Percentiles rank a stretch among this genome's conserved stretches.
phyloP scores from a whole-genome alignment of 2,888 invertebrate species.

The Nycteola revayana region DNA sequence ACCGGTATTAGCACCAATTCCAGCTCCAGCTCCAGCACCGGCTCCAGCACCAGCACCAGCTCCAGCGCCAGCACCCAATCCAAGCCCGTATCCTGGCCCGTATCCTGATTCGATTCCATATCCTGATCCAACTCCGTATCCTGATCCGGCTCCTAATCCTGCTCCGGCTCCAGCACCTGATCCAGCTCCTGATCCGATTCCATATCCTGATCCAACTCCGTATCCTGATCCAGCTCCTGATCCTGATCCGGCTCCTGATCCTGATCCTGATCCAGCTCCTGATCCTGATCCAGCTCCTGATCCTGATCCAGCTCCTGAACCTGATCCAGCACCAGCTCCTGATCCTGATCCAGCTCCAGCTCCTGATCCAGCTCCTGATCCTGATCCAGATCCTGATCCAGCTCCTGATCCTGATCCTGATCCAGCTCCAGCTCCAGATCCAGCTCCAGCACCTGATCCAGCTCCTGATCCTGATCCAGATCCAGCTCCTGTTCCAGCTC shows the following conservation, averaged over 20 bases:
- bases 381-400: not conserved
- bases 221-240: not conserved
- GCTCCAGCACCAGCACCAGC: not conserved
- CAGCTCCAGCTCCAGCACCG: no score
- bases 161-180: not conserved
- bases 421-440: not conserved
- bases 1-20: not conserved
- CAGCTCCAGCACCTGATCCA: not conserved
- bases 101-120: not conserved
- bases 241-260: not conserved
- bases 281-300: not conserved
- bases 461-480: constrained; percentile 4
- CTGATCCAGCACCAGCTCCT: not conserved
- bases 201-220: not conserved
- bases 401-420: no score
- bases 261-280: not conserved
- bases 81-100: not conserved
- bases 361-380: no score
- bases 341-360: not conserved
- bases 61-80: not conserved
- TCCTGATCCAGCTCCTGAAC: not conserved
- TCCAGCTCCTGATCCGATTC: not conserved
- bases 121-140: not conserved
- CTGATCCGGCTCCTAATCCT: not conserved
- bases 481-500: no score